These are phyloP conservation scores for Lissocephala sabroskyi DNA, from an alignment of 2,888 invertebrate genomes.

Conservation along the genomic window DNA sequence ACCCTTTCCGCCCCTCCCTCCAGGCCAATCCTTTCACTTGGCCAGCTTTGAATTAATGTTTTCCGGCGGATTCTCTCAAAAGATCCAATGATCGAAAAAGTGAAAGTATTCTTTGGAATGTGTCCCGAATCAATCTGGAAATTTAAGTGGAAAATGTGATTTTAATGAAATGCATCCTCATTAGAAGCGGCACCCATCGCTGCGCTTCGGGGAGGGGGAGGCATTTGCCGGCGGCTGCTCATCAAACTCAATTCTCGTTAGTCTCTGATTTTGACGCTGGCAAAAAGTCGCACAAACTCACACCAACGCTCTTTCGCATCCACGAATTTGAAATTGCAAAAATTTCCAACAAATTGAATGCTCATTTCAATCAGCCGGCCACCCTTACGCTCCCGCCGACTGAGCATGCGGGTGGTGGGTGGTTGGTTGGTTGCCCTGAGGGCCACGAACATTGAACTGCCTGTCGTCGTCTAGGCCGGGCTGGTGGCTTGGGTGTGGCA, in stretches of 20 bases:
- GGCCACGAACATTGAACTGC: neutral
- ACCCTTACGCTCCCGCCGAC: constrained; percentile 10
- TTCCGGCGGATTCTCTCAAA: constrained; percentile 18
- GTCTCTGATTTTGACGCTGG: too few relatives aligned
- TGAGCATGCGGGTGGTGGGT: too few relatives aligned
- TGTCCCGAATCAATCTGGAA: neutral
- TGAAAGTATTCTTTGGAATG: neutral
- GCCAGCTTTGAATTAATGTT: constrained; percentile 31
- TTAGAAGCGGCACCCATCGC: constrained; percentile 12
- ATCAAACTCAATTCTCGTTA: too few relatives aligned
- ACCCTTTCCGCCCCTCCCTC: too few relatives aligned
- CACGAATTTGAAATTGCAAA: constrained; percentile 20
- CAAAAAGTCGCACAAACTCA: too few relatives aligned
- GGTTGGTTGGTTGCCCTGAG: neutral
- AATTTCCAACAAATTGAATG: constrained; percentile 17
- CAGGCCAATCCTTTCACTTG: too few relatives aligned
- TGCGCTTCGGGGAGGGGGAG: too few relatives aligned
- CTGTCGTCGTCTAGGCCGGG: too few relatives aligned
- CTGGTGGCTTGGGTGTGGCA: neutral
- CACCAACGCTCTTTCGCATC: too few relatives aligned
- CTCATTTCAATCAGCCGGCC: constrained; percentile 20
- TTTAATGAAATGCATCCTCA: constrained; percentile 32
- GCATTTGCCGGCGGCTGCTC: too few relatives aligned
- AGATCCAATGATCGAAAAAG: neutral
- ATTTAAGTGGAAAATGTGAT: constrained; percentile 11